Conservation (phyloP, 2,113 vertebrate genomes). For the Ammodytes marinus region DNA sequence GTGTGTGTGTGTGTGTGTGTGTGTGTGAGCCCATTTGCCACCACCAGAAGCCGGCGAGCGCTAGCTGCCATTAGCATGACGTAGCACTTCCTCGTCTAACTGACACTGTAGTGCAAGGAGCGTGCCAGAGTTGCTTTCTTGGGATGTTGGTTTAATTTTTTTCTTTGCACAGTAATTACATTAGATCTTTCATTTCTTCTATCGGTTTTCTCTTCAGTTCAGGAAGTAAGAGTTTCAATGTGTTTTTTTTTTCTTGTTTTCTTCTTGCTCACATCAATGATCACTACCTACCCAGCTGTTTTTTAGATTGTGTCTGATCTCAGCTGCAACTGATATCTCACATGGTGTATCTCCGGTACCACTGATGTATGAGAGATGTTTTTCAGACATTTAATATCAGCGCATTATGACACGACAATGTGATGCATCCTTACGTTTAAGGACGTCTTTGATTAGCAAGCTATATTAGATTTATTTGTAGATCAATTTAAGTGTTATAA, state of each 20-base stretch:
- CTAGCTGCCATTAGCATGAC: constrained; percentile 40
- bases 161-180: background rate
- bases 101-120: constrained; percentile 9
- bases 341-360: background rate
- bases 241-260: constrained; percentile 9
- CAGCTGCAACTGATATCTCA: background rate
- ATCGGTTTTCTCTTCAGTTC: background rate
- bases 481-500: background rate
- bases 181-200: background rate
- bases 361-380: background rate
- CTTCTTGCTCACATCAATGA: background rate
- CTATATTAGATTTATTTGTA: background rate
- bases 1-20: background rate
- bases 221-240: background rate
- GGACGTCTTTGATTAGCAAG: background rate
- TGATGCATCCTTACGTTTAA: background rate
- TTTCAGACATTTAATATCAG: background rate
- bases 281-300: background rate
- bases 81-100: constrained; percentile 31
- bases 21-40: constrained; percentile 6
- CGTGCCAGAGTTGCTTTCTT: constrained; percentile 19
- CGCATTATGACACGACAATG: background rate
- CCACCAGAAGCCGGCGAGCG: constrained; percentile 16
- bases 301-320: background rate
- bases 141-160: background rate